Base-by-base conservation (phyloP, 2,113 vertebrate species). In the Varanus komodoensis region DNA sequence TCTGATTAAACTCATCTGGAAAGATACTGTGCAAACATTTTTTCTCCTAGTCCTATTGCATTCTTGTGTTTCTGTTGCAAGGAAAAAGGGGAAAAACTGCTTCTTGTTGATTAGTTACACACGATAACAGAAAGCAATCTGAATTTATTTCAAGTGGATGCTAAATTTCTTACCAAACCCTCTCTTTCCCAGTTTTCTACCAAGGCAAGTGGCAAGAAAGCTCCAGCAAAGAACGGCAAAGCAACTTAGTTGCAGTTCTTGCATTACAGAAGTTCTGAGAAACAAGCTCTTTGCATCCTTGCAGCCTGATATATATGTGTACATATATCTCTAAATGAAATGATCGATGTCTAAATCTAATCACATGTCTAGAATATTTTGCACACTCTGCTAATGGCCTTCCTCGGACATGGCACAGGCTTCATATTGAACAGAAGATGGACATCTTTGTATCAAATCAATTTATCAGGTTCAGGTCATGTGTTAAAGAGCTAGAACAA, bases 91-190 rank as follows among this genome's bases (percentile, higher is more conserved):
- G 48, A 52, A 44, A 48, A 84, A 34, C 19, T 50, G 29, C 25
- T 4, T 84, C 52, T 64, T 68, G 48, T 69, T 91, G 82, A 91
- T 91, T 69, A 82, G 61, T 88, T 88, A 32, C 90, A 88, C 74
- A 91, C 88, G 90, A 73, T 85, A 84, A 75, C 86, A 57, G 27
- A 71, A 88, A 84, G 74, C 52, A 88, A 61, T 2, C 64, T 32
- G 71, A 34, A 44, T 61, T 85, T 73, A 73, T 64, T 79, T 74
- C 73, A 77, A 78, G 48, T 61, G 29, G 50, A 84, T 52, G 77
- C 80, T 88, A 88, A 77, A 79, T 84, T 88, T 57, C 75, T 88
- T 73, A 50, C 8, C 6, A 1, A 84, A 68, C 15, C 64, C 27
- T 79, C 25, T 50, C 29, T 84, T 91, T 54, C 32, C 34, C 27